These are phyloP conservation scores for Atrichornis clamosus DNA, from an alignment of 2,113 vertebrate genomes.

Conservation along the genomic window DNA sequence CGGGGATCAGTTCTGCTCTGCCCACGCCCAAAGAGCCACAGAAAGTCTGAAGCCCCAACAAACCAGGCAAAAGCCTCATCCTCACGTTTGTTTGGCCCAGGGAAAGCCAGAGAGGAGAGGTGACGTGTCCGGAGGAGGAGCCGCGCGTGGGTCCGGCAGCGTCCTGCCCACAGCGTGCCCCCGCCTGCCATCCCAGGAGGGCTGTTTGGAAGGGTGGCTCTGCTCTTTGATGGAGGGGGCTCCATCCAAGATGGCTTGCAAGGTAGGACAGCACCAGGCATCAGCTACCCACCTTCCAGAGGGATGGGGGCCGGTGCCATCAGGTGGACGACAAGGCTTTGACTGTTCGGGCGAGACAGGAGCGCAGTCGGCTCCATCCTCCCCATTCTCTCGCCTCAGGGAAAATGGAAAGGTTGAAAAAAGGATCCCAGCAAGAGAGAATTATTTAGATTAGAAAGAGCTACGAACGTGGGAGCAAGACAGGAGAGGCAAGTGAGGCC, in stretches of 20 bases:
- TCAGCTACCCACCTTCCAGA: not conserved
- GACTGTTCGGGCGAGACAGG: rapidly evolving
- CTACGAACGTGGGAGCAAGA: not conserved
- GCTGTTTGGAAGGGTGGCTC: not conserved
- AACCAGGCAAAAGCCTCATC: not conserved
- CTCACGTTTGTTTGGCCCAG: not conserved
- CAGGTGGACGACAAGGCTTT: rapidly evolving
- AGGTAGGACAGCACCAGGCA: not conserved
- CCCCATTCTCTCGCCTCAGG: rapidly evolving
- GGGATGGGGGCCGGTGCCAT: not conserved
- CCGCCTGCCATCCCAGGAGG: rapidly evolving
- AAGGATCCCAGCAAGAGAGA: not conserved
- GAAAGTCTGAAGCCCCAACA: not conserved
- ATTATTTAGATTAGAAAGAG: not conserved
- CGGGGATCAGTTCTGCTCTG: not conserved
- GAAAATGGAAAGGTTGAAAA: not conserved
- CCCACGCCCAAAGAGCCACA: not conserved
- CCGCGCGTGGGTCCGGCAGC: rapidly evolving
- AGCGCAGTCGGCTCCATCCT: rapidly evolving
- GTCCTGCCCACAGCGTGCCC: rapidly evolving
- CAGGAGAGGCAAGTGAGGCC: not conserved
- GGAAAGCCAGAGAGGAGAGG: not conserved
- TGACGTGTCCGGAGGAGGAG: not conserved
- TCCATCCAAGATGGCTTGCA: rapidly evolving
- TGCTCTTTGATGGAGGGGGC: not conserved